Evolutionary conservation across 1,140 invertebrate species (phyloP).

Genomic region (Musca domestica): DNA sequence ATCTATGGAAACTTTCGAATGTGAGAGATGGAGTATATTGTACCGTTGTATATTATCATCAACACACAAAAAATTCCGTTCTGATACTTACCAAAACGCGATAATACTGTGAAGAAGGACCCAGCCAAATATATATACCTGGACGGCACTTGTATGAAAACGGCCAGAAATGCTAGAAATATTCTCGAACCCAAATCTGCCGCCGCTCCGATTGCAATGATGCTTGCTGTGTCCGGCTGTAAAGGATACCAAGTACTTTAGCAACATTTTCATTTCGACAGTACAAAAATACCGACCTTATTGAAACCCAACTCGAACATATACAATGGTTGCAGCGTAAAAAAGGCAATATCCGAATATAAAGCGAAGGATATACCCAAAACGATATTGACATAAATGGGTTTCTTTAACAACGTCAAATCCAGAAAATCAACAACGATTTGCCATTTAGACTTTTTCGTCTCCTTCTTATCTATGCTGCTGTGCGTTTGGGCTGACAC

Average conservation of each 20-base stretch:
- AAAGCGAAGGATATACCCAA: slow-evolving; percentile 59
- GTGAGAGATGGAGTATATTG: too few species aligned
- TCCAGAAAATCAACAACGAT: slow-evolving; percentile 60
- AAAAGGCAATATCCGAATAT: slow-evolving; percentile 64
- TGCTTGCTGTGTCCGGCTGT: slow-evolving; percentile 56
- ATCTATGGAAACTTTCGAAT: too few species aligned
- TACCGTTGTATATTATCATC: too few species aligned
- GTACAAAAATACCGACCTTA: slow-evolving; percentile 43
- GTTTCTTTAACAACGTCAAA: slow-evolving; percentile 60
- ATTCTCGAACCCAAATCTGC: slow-evolving; percentile 59
- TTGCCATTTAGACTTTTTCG: slow-evolving; percentile 32
- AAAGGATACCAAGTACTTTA: not conserved
- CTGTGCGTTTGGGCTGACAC: not conserved
- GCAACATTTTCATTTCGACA: not conserved
- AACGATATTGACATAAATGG: slow-evolving; percentile 62
- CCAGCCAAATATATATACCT: slow-evolving; percentile 58
- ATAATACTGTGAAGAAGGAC: slow-evolving; percentile 55
- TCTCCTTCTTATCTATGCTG: not conserved
- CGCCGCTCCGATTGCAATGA: slow-evolving; percentile 58
- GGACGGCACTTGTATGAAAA: slow-evolving; percentile 55
- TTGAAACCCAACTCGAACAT: slow-evolving; percentile 56
- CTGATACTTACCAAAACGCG: slow-evolving; percentile 58
- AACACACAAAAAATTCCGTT: too few species aligned
- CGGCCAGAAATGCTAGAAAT: slow-evolving; percentile 55
- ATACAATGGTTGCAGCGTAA: slow-evolving; percentile 59